These are phyloP conservation scores for Papilio helenus DNA, from an alignment of 1,140 invertebrate genomes.

Conservation along the genomic window DNA sequence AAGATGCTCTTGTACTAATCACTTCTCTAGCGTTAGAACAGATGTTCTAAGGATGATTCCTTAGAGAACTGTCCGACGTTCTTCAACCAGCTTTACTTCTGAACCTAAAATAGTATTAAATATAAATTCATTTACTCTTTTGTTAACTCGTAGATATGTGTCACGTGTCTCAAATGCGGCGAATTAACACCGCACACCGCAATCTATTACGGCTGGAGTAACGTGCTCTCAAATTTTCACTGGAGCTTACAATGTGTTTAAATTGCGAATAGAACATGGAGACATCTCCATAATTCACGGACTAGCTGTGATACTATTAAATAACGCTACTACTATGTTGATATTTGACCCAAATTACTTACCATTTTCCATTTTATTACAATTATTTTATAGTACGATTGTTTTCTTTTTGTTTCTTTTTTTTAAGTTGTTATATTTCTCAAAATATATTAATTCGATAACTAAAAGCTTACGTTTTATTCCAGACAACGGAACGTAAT, in stretches of 20 bases:
- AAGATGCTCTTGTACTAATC: too few species aligned
- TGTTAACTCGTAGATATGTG: neutral
- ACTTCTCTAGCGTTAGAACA: too few species aligned
- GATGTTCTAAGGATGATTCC: too few species aligned
- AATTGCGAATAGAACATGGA: neutral
- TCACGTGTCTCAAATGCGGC: neutral
- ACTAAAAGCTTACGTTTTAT: neutral
- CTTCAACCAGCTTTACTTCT: neutral
- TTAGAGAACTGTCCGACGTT: neutral
- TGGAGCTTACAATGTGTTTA: slow-evolving; percentile 21
- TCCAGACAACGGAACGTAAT: neutral
- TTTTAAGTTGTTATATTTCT: neutral
- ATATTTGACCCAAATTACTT: neutral
- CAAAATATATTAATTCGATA: neutral
- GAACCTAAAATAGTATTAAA: neutral
- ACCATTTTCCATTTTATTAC: neutral
- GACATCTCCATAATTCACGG: neutral
- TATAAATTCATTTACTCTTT: slow-evolving; percentile 8
- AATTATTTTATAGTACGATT: too few species aligned
- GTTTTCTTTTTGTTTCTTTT: neutral
- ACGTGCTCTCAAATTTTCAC: slow-evolving; percentile 14
- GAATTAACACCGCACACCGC: slow-evolving; percentile 22
- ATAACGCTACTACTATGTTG: neutral
- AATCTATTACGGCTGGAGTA: slow-evolving; percentile 16
- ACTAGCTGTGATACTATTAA: neutral